Evolutionary conservation across 2,113 vertebrate genomes (phyloP), one percentile per base, ranked within the genome.

Genomic region (Gadus macrocephalus): DNA sequence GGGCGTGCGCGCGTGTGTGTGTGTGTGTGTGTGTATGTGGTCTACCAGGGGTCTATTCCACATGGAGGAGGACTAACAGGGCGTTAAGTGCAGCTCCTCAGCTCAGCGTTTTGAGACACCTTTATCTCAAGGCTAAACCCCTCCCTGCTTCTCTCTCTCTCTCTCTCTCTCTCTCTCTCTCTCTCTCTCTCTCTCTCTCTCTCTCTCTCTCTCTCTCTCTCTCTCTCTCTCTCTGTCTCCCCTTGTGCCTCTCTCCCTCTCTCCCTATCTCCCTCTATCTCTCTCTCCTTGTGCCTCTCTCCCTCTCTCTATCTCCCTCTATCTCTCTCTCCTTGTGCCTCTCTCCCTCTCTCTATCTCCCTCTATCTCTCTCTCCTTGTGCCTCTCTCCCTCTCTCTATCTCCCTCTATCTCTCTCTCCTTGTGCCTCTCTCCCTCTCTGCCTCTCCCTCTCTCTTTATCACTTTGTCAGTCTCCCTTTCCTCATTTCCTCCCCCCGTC

Each of bases 51-150:
- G 31, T 35, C 31, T 35, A 35, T 53, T 86, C 75, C 80, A 17
- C 27, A 67, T 74, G 68, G 55, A 56, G 64, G 16, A 55, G 58
- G 59, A 42, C 65, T 67, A 11, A 62, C 55, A 71, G 63, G 73
- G 67, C 77, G 81, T 81, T 84, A 83, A 80, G 76, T 70, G 65
- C 70, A 77, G 70, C 78, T 71, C 67, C 68, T 78, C 27, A 75
- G 74, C 72, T 70, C 76, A 81, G 74, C 55, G n/a, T n/a, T 85
- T 89, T 84, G 28, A 64, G 78, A 72, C 73, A 76, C 38, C 65
- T 80, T 88, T 87, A 87, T 90, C 87, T 63, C 73, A 68, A 68
- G 31, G 75, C 67, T 75, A 79, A 80, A 85, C 78, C 82, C 14
- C 53, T 55, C 76, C 1, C 60, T 27, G 77, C 70, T 65, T 72